These are phyloP conservation scores for Larimichthys crocea DNA, from an alignment of 2,113 vertebrate genomes.

Conservation along the genomic window DNA sequence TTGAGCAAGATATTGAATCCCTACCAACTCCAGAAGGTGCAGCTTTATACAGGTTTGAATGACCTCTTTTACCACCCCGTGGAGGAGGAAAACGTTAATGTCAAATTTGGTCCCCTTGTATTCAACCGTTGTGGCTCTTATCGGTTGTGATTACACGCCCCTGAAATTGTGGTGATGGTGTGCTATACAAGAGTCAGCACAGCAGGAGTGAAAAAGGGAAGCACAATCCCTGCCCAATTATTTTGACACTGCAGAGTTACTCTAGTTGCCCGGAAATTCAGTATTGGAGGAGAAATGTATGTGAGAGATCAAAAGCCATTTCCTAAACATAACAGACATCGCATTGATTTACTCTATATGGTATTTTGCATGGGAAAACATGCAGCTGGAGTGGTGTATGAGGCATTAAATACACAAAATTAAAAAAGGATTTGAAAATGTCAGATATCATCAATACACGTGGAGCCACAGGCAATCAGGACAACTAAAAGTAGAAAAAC, in stretches of 20 bases:
- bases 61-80: background rate
- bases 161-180: background rate
- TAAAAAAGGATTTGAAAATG: background rate
- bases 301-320: background rate
- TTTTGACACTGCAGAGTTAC: background rate
- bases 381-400: background rate
- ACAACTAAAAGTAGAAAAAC: background rate
- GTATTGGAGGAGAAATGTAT: background rate
- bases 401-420: background rate
- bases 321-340: background rate
- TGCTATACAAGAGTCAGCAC: background rate
- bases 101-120: background rate
- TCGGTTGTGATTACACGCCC: background rate
- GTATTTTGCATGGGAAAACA: too few species aligned
- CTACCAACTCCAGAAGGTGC: background rate
- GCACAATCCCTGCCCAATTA: background rate
- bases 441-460: background rate
- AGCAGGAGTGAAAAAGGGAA: background rate
- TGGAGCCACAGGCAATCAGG: background rate
- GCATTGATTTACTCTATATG: background rate
- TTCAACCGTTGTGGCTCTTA: background rate
- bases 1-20: slow-evolving; percentile 10
- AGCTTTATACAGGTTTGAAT: background rate
- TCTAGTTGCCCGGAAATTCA: background rate
- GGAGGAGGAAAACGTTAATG: background rate